Percentiles rank a stretch among this genome's conserved stretches.
Conservation (phyloP, 2,888 invertebrate genomes). For the Heliconius sara region DNA sequence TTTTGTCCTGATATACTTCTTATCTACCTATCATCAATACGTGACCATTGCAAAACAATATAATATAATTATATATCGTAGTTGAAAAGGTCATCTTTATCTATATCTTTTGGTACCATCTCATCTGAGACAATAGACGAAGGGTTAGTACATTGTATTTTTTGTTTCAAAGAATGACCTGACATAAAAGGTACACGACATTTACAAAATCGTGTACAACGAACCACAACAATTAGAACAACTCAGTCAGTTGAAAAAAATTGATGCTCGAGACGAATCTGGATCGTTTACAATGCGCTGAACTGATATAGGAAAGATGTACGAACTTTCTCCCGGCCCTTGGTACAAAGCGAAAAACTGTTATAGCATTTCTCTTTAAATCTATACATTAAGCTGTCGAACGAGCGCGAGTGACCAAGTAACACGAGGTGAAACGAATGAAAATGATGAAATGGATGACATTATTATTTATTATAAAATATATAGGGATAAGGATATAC, state of each 20-base stretch:
- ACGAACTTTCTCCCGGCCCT: slow-evolving; percentile 79
- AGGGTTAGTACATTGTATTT: slow-evolving; percentile 41
- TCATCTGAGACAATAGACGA: slow-evolving; percentile 44
- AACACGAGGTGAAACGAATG: neutral
- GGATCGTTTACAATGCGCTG: slow-evolving; percentile 68
- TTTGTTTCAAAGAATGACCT: slow-evolving; percentile 46
- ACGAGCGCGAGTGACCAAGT: neutral
- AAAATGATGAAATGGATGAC: neutral
- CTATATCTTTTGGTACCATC: slow-evolving; percentile 38
- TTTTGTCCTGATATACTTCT: neutral
- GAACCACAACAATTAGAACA: slow-evolving; percentile 64
- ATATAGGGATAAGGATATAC: no score
- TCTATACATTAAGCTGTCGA: slow-evolving; percentile 21
- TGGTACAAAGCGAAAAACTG: slow-evolving; percentile 57
- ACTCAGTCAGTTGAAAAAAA: slow-evolving; percentile 64
- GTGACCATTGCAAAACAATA: slow-evolving; percentile 34
- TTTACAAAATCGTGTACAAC: slow-evolving; percentile 42
- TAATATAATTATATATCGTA: slow-evolving; percentile 35
- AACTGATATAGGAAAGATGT: slow-evolving; percentile 70
- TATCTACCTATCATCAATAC: slow-evolving; percentile 19
- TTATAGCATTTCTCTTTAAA: slow-evolving; percentile 59
- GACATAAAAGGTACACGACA: slow-evolving; percentile 46
- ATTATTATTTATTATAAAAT: neutral
- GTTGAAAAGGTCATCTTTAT: slow-evolving; percentile 40
- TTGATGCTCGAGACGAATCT: slow-evolving; percentile 69